A percentile compares a stretch with the other conserved stretches of the same genome.
Evolutionary conservation across 2,113 vertebrate species (phyloP).

Genomic region (Maccullochella peelii): DNA sequence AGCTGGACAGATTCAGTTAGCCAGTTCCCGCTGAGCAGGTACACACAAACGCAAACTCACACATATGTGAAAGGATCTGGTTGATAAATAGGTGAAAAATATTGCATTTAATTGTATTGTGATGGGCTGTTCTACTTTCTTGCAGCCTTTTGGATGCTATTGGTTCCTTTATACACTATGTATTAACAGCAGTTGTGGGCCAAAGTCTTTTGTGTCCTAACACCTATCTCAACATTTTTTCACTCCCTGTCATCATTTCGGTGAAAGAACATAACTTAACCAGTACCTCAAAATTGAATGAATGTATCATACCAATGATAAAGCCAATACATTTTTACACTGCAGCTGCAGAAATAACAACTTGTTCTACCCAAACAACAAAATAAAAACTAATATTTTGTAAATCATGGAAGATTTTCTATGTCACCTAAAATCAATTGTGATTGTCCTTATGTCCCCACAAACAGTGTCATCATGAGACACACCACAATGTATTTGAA

Average conservation of each 20-base stretch:
- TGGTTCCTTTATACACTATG: neutral
- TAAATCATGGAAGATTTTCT: neutral
- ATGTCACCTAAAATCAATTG: neutral
- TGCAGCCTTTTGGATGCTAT: neutral
- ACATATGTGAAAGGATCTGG: neutral
- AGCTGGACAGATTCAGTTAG: conserved; percentile 39
- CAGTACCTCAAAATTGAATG: neutral
- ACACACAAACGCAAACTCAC: neutral
- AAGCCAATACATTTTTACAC: neutral
- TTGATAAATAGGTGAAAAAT: neutral
- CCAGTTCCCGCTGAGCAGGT: conserved; percentile 20
- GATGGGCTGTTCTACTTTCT: neutral
- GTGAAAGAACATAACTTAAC: neutral
- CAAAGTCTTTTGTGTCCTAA: neutral
- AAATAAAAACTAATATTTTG: neutral
- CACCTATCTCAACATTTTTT: neutral
- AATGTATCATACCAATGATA: neutral
- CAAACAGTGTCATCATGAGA: neutral
- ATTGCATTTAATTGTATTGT: neutral
- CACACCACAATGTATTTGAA: conserved; percentile 6
- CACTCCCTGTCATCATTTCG: neutral
- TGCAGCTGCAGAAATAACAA: neutral
- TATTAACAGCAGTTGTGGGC: neutral
- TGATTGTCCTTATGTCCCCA: neutral
- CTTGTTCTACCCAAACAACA: neutral